Base-by-base conservation (phyloP, 2,797 vertebrate genomes). In the Agapornis canus region DNA sequence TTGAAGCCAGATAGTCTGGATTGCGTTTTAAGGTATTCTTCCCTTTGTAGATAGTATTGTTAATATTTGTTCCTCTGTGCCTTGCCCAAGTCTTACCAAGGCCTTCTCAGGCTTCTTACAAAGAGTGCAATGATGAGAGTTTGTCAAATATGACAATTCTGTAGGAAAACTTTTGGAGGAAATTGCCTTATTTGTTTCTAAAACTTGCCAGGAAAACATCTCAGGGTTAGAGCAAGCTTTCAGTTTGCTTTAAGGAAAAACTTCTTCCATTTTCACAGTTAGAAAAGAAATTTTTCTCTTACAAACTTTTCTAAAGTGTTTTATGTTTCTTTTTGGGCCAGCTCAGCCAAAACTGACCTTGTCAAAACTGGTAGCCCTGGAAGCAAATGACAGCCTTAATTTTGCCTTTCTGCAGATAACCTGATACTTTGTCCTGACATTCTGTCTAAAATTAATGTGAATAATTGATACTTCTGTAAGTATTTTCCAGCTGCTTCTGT, bases 291-390 rank as follows among this genome's bases (percentile, higher is more conserved):
- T 59, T 76, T 79, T 87, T 71, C 4, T 3, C n/a, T 52, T 47
- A 77, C 63, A 56, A 2, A 3, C 11, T 66, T 9, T 42, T 82
- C 7, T 51, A 26, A 90, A 45, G 6, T n/a, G 2, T 8, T 65
- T 25, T 23, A 13, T 26, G 0, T 0, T n/a, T 32, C 13, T 81
- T 71, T 73, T 47, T 4, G 21, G 20, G 16, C 6, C 32, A 70
- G 3, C 13, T 90, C 40, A 68, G 31, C 6, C 18, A 27, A 4
- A 51, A 47, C 18, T 29, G 76, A 32, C 37, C 40, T 60, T 82
- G 64, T 54, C 1, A 9, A 66, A 87, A 17, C 29, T 11, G 29
- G 20, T 45, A 42, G 31, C 26, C 66, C 13, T 32, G 29, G 49
- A 12, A 89, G 22, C 20, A 85, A 89, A 47, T 5, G 51, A 9